Base-by-base conservation (phyloP, 2,888 invertebrate species). In the Caenorhabditis virilis region DNA sequence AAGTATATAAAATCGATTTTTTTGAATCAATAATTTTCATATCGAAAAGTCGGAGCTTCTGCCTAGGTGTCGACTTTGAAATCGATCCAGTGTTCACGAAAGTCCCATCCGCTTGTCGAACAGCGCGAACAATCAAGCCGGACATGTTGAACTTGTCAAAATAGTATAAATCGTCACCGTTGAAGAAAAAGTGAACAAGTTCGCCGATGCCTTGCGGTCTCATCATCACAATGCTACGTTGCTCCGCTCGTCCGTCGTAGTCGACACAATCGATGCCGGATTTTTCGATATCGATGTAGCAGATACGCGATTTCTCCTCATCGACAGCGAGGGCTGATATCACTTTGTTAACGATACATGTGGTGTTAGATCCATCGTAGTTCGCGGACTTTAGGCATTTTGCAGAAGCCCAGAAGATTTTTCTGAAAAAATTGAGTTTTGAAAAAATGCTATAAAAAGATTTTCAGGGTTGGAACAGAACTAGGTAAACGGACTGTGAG, bases 321-420 rank as follows among this genome's bases (percentile, higher is more conserved):
- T 74, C 71, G 11, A 74, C n/a, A 3, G 66, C 53, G 18, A 74
- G 42, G 2, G 56, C 20, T 1, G 59, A 35, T 15, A n/a, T 20
- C 2, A 42, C 3, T 23, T 59, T 62, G 2, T 39, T 2, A 30
- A 56, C 47, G 26, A 69, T 54, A 35, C 54, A 55, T 30, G 49
- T 56, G n/a, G 26, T 15, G 3, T 65, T 51, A 6, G 35, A 53
- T 22, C 74, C 74, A 48, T 70, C 63, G 38, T 73, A 60, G 26
- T 65, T 61, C 22, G 63, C 48, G n/a, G 68, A 42, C 30, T 63
- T 63, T 33, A 73, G 51, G 16, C 69, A 68, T 15, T 36, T 27
- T 9, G 48, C 38, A 20, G 69, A 62, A 9, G 55, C 45, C 74
- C 74, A 74, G 67, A 74, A 74, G 1, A 74, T 30, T 45, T 62